Evolutionary conservation across 2,888 invertebrate genomes (phyloP).

Genomic region (Agonum fuliginosum): DNA sequence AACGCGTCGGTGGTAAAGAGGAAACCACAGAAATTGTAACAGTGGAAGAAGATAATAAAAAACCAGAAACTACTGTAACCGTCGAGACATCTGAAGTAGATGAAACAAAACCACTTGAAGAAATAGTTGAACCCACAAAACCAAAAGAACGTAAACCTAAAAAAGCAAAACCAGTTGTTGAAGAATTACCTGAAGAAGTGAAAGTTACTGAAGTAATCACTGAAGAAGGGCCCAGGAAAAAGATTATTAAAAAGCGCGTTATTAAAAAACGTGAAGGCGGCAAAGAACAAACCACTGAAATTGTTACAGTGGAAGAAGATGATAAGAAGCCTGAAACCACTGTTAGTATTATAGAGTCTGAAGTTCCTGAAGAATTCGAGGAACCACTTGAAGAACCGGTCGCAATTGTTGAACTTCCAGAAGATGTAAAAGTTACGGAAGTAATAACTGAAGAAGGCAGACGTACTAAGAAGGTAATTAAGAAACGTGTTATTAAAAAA

Average conservation of each 20-base stretch:
- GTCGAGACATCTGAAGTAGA: slow-evolving; percentile 62
- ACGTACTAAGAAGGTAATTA: slow-evolving; percentile 62
- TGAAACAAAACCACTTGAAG: slow-evolving; percentile 56
- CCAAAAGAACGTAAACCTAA: slow-evolving; percentile 48
- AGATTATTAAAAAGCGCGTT: slow-evolving; percentile 65
- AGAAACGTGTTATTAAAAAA: slow-evolving; percentile 65
- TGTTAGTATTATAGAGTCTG: slow-evolving; percentile 65
- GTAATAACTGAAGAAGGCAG: slow-evolving; percentile 61
- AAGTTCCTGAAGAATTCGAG: slow-evolving; percentile 64
- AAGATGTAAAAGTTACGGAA: slow-evolving; percentile 67
- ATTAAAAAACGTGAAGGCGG: slow-evolving; percentile 68
- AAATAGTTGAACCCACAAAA: slow-evolving; percentile 47
- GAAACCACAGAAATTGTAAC: slow-evolving; percentile 69
- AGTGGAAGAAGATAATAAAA: slow-evolving; percentile 69
- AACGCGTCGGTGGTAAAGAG: slow-evolving; percentile 66
- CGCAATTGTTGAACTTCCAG: slow-evolving; percentile 68
- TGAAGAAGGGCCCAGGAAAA: slow-evolving; percentile 60
- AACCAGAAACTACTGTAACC: slow-evolving; percentile 70
- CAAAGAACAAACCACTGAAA: slow-evolving; percentile 65
- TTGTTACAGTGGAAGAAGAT: slow-evolving; percentile 70
- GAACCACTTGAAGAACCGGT: slow-evolving; percentile 58
- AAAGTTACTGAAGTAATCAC: slow-evolving; percentile 64
- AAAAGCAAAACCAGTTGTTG: slow-evolving; percentile 58
- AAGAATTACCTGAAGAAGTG: slow-evolving; percentile 69
- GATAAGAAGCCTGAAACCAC: slow-evolving; percentile 69